These are phyloP conservation scores for Euphydryas editha DNA, from an alignment of 2,888 invertebrate genomes.

Conservation along the genomic window DNA sequence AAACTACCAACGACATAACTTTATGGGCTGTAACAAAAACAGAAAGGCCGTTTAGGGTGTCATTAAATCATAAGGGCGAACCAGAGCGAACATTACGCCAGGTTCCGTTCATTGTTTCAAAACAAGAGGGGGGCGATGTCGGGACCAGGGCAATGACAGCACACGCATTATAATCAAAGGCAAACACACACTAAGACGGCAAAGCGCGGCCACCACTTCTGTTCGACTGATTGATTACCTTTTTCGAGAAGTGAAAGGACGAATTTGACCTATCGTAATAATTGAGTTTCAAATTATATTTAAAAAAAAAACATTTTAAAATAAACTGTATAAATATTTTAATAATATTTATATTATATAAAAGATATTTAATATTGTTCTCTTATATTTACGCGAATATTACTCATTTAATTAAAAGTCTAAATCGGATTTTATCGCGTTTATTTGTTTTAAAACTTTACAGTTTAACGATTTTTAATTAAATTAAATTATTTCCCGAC, in stretches of 20 bases:
- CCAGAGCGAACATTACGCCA: slow-evolving; percentile 57
- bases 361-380: too few relatives aligned
- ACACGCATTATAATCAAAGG: slow-evolving; percentile 66
- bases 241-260: not conserved
- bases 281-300: not conserved
- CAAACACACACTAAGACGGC: slow-evolving; percentile 52
- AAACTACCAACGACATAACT: slow-evolving; percentile 24
- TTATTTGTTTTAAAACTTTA: too few relatives aligned
- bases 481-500: too few relatives aligned
- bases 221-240: slow-evolving; percentile 8
- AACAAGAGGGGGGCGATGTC: slow-evolving; percentile 56
- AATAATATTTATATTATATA: not conserved
- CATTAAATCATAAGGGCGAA: slow-evolving; percentile 51
- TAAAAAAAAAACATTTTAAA: not conserved
- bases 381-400: too few relatives aligned
- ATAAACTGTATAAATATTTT: not conserved
- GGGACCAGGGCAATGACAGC: slow-evolving; percentile 69
- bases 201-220: slow-evolving; percentile 52
- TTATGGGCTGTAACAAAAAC: slow-evolving; percentile 41
- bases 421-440: too few relatives aligned
- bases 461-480: too few relatives aligned
- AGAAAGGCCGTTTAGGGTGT: slow-evolving; percentile 46
- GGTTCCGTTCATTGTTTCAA: slow-evolving; percentile 72
- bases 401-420: too few relatives aligned
- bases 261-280: not conserved